A percentile compares a stretch with the other conserved stretches of the same genome.
These are phyloP conservation scores for Drosophila fuyamai DNA, from an alignment of 1,140 invertebrate genomes.

Conservation along the genomic window DNA sequence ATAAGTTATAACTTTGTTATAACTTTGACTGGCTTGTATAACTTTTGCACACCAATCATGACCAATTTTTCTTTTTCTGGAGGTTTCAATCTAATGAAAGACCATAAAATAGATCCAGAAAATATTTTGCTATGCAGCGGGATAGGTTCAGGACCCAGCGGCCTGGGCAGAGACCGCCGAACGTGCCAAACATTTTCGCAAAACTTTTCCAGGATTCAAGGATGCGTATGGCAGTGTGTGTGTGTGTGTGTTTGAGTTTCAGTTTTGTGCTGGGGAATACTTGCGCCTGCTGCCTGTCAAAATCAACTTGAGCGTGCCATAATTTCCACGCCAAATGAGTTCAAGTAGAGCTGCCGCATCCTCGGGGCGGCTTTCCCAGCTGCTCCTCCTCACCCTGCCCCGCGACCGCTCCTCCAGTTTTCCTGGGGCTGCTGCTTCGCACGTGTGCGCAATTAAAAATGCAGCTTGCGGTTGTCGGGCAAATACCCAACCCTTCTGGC, in stretches of 20 bases:
- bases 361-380: conserved; percentile 32
- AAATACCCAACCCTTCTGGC: conserved; percentile 25
- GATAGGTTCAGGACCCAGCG: conserved; percentile 10
- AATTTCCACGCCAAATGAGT: conserved; percentile 78
- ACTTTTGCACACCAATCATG: too few relatives aligned
- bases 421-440: conserved; percentile 47
- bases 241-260: conserved; percentile 22
- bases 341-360: conserved; percentile 67
- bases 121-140: conserved; percentile 25
- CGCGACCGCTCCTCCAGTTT: conserved; percentile 8
- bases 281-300: conserved; percentile 62
- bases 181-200: conserved; percentile 62
- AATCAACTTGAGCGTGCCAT: conserved; percentile 77
- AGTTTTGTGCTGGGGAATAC: conserved; percentile 43
- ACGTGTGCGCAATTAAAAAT: conserved; percentile 82
- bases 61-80: too few relatives aligned
- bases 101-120: neutral
- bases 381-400: neutral
- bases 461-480: conserved; percentile 76
- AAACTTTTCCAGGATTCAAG: conserved; percentile 65
- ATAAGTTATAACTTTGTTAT: too few relatives aligned
- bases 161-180: conserved; percentile 35
- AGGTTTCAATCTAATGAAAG: too few relatives aligned
- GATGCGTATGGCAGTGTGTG: conserved; percentile 38
- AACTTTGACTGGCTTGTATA: too few relatives aligned